Evolutionary conservation across 2,797 vertebrate genomes (phyloP).

Genomic region (Mus caroli): DNA sequence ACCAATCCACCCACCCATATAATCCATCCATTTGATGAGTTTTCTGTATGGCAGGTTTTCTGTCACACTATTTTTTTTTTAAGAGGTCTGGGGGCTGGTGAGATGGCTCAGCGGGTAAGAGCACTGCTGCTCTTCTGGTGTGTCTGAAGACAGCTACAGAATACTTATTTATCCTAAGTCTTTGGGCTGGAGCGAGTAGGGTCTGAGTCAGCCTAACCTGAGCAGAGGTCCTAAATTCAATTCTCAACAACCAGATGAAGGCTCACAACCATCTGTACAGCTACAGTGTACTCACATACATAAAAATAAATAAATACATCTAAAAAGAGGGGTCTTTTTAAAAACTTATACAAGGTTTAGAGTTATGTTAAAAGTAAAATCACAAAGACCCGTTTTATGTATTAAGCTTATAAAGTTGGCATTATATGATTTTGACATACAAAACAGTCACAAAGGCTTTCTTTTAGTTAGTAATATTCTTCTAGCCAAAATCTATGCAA

Average conservation of each 20-base stretch:
- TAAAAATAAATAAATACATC: too few relatives aligned
- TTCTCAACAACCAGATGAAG: too few relatives aligned
- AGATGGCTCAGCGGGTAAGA: too few relatives aligned
- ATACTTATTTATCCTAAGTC: too few relatives aligned
- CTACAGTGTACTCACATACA: too few relatives aligned
- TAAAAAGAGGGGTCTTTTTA: neutral
- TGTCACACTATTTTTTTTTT: neutral
- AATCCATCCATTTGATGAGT: neutral
- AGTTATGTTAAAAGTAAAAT: neutral
- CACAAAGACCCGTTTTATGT: neutral
- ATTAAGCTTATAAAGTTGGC: neutral
- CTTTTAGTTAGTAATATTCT: conserved; percentile 48
- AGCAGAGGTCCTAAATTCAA: too few relatives aligned
- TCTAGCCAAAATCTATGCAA: neutral
- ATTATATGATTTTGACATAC: neutral
- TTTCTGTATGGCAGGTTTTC: neutral
- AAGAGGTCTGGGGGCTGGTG: too few relatives aligned
- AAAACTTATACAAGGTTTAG: neutral
- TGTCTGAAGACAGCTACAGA: too few relatives aligned
- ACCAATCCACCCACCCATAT: neutral
- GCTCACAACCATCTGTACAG: too few relatives aligned
- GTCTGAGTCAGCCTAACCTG: too few relatives aligned
- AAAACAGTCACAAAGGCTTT: conserved; percentile 44
- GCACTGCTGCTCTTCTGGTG: too few relatives aligned
- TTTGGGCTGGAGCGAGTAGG: too few relatives aligned